Evolutionary conservation across 2,797 vertebrate species (phyloP), one percentile per base, ranked within the genome.

Genomic region (Hybognathus amarus): DNA sequence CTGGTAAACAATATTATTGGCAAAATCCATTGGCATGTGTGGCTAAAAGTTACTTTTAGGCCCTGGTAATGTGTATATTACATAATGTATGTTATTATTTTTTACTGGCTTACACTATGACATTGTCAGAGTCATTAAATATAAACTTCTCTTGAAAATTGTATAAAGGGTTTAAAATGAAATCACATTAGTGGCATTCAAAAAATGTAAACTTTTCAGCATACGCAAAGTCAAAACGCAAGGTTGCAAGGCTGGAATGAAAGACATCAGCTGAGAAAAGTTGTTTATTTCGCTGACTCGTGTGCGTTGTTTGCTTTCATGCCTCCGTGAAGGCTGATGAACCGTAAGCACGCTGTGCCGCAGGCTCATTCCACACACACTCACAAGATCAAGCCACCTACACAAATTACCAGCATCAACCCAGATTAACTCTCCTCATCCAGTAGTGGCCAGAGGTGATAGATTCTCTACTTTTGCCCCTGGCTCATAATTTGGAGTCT

Each of bases 351-450:
- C n/a, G 27, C 24, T 3, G 7, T n/a, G 80, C 80, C 77, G 67
- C 68, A 80, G 85, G 83, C 81, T 87, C 75, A 85, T 86, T 84
- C 83, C 85, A 79, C 70, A 64, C 70, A 80, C 54, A 69, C 66
- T 85, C 77, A 47, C 42, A 30, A 12, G 40, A 27, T 82, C 27
- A 78, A 78, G 66, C 66, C 70, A 38, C 30, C 83, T 82, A 42
- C 61, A 66, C 67, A 81, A 85, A 85, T 77, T 82, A 83, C 45
- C 70, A 84, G 54, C 63, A 54, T 42, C 75, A 30, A 70, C 45
- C 61, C 27, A 56, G 63, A 74, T 73, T 82, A 71, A 38, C 42
- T n/a, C 52, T 70, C 33, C 33, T 33, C n/a, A 61, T 77, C 59
- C 30, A 18, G 15, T 40, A 61, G 71, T 87, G 82, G 87, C 84